Evolutionary conservation across 2,113 vertebrate genomes (phyloP).

Genomic region (Theristicus caerulescens): DNA sequence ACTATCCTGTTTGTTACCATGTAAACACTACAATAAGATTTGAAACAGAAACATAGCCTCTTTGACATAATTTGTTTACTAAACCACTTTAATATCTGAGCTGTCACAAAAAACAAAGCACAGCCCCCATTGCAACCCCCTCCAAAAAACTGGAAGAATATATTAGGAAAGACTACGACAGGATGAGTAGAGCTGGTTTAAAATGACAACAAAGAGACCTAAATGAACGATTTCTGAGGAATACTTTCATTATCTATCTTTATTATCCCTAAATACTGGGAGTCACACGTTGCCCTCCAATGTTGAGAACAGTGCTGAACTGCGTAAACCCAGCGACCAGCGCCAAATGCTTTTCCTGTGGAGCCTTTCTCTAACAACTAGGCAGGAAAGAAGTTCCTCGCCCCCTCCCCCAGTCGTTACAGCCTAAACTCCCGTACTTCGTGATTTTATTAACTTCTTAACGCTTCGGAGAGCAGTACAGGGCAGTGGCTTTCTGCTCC

Average conservation of each 20-base stretch:
- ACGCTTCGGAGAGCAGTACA: too few relatives aligned
- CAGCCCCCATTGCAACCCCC: background rate
- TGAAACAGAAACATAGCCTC: background rate
- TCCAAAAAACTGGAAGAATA: background rate
- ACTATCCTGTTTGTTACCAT: background rate
- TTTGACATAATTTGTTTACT: background rate
- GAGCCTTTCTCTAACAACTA: background rate
- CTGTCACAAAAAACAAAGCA: background rate
- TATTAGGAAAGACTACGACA: rapidly evolving
- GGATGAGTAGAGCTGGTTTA: background rate
- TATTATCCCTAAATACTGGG: background rate
- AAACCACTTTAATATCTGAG: background rate
- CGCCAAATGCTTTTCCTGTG: rapidly evolving
- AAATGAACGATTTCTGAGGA: background rate
- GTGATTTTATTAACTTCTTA: background rate
- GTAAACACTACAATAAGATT: background rate
- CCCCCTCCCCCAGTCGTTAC: background rate
- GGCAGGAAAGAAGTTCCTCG: background rate
- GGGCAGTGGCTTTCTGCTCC: background rate
- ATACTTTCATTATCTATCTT: background rate
- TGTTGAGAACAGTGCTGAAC: rapidly evolving
- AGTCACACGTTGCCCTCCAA: background rate
- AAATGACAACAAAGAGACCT: background rate
- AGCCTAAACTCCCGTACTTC: background rate
- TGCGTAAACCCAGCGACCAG: rapidly evolving